A percentile compares a stretch with the other conserved stretches of the same genome.
Conservation (phyloP, 2,888 invertebrate genomes). For the Pandemis corylana region DNA sequence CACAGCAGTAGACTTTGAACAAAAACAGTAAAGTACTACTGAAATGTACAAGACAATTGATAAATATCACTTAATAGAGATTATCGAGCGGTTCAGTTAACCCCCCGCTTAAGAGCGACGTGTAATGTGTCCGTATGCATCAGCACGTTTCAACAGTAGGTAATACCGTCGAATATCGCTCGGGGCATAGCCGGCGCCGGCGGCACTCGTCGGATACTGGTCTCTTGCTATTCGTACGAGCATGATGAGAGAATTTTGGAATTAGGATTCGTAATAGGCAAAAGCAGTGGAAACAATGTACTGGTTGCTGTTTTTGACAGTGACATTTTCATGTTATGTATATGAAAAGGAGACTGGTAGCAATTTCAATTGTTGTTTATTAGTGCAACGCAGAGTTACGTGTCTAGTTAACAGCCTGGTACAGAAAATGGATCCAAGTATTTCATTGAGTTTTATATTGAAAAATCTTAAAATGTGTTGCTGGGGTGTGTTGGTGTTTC, state of each 20-base stretch:
- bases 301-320: too few relatives aligned
- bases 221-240: conserved; percentile 24
- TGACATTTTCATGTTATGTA: too few relatives aligned
- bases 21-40: too few relatives aligned
- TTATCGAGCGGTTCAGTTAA: background rate
- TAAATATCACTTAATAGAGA: background rate
- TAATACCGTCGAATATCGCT: conserved; percentile 66
- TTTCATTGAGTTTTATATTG: too few relatives aligned
- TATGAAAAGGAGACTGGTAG: too few relatives aligned
- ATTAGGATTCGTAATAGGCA: conserved; percentile 2
- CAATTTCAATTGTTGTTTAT: too few relatives aligned
- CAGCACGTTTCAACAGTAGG: conserved; percentile 70
- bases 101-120: conserved; percentile 27
- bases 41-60: background rate
- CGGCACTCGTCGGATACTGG: conserved; percentile 53
- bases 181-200: conserved; percentile 56
- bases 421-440: too few relatives aligned
- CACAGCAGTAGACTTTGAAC: too few relatives aligned
- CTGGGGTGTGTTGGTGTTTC: too few relatives aligned
- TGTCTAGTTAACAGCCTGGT: too few relatives aligned
- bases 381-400: too few relatives aligned
- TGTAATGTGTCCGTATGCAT: conserved; percentile 59
- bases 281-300: background rate
- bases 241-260: conserved; percentile 36
- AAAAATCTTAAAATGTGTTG: too few relatives aligned